Percentiles rank a stretch among this genome's conserved stretches.
Evolutionary conservation across 2,888 invertebrate species (phyloP).

Genomic region (Sacculina carcini): DNA sequence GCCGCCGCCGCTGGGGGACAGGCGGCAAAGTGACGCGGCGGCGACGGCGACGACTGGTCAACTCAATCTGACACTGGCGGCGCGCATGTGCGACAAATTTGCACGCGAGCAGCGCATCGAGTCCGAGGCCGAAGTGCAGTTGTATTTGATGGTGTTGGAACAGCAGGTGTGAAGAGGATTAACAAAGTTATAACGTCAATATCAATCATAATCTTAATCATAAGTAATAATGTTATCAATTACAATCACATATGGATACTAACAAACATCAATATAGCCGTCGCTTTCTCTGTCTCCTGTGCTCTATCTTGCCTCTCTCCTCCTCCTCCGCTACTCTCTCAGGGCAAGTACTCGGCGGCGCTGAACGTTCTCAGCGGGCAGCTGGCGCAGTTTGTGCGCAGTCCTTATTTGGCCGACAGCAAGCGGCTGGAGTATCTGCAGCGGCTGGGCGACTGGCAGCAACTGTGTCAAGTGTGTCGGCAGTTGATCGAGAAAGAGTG

Average conservation of each 20-base stretch:
- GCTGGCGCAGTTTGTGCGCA: conserved; percentile 33
- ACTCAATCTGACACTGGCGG: conserved; percentile 59
- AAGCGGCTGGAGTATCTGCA: conserved; percentile 45
- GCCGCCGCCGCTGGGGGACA: too few relatives aligned
- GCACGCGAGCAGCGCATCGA: conserved; percentile 56
- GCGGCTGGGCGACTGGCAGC: conserved; percentile 42
- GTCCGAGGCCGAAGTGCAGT: conserved; percentile 73
- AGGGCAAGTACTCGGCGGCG: conserved; percentile 51
- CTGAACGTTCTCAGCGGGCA: conserved; percentile 52
- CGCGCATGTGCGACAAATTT: conserved; percentile 75
- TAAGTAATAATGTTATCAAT: too few relatives aligned
- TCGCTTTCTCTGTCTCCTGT: too few relatives aligned
- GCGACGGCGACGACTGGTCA: conserved; percentile 23
- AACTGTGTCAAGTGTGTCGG: conserved; percentile 44
- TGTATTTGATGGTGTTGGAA: conserved; percentile 66
- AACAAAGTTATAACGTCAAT: too few relatives aligned
- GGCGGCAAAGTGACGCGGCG: too few relatives aligned
- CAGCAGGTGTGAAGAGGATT: conserved; percentile 16
- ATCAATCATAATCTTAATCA: too few relatives aligned
- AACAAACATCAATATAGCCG: too few relatives aligned
- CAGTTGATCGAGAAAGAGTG: conserved; percentile 44
- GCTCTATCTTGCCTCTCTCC: not conserved
- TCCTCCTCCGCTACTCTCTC: conserved; percentile 1
- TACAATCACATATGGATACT: too few relatives aligned
- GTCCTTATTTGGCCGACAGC: conserved; percentile 30